phyloP scores from a whole-genome alignment of 1,140 invertebrate genomes.

The Drusus annulatus region DNA sequence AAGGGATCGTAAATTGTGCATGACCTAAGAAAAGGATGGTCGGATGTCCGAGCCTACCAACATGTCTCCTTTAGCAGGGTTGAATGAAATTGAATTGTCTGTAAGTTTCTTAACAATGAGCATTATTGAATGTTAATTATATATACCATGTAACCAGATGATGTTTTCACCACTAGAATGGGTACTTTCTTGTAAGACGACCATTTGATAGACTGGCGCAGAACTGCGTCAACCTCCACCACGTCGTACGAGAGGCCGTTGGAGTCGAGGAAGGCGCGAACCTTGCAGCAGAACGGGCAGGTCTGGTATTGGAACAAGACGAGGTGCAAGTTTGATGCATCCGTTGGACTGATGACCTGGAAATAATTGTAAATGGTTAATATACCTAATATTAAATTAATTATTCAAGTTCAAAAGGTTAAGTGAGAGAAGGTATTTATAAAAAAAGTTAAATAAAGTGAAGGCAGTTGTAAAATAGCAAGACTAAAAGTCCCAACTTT shows the following conservation, averaged over 20 bases:
- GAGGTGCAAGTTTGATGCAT: slow-evolving; percentile 85
- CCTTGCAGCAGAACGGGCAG: slow-evolving; percentile 99
- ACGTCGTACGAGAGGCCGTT: slow-evolving; percentile 96
- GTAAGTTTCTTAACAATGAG: neutral
- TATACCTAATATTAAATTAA: neutral
- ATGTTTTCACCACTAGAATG: slow-evolving; percentile 86
- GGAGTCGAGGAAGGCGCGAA: slow-evolving; percentile 94
- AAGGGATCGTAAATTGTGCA: too few species aligned
- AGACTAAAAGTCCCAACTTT: too few species aligned
- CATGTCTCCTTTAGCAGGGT: too few species aligned
- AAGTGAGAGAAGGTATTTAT: too few species aligned
- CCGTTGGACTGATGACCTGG: slow-evolving; percentile 76
- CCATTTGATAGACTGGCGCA: slow-evolving; percentile 93
- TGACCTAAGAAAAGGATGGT: too few species aligned
- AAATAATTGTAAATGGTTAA: slow-evolving; percentile 41
- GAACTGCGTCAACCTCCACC: slow-evolving; percentile 96
- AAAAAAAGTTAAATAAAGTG: too few species aligned
- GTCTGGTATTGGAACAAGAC: slow-evolving; percentile 97
- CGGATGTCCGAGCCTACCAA: too few species aligned
- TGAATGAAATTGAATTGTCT: too few species aligned
- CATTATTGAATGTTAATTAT: neutral
- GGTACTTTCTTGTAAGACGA: slow-evolving; percentile 97
- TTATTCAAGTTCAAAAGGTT: too few species aligned
- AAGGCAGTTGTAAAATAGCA: too few species aligned
- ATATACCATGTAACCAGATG: slow-evolving; percentile 79